phyloP scores from a whole-genome alignment of 2,797 vertebrate species.

The Amphiprion clarkii region DNA sequence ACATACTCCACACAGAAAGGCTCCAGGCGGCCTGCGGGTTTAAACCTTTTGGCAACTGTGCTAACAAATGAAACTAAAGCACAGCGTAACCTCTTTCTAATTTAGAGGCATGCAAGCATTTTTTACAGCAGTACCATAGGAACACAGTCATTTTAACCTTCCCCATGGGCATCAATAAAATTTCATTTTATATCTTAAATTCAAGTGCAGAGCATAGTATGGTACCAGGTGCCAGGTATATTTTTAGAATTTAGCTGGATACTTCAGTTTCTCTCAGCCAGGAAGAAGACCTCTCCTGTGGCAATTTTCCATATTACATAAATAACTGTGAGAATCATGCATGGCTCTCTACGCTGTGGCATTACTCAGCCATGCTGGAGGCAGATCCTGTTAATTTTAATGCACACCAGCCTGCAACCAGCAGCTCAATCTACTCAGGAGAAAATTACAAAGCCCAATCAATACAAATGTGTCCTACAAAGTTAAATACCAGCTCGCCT shows the following conservation, averaged over 20 bases:
- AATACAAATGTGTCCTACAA: conserved; percentile 78
- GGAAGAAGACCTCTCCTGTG: conserved; percentile 31
- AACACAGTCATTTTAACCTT: conserved; percentile 27
- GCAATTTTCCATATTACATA: conserved; percentile 37
- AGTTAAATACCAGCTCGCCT: conserved; percentile 74
- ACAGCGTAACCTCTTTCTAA: background rate
- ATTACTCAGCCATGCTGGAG: conserved; percentile 56
- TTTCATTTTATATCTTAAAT: conserved; percentile 17
- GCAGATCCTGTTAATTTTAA: conserved; percentile 67
- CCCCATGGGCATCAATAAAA: conserved; percentile 3
- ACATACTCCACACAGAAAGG: background rate
- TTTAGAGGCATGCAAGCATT: background rate
- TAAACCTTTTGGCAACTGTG: background rate
- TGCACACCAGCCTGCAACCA: conserved; percentile 58
- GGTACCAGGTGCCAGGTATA: conserved; percentile 5
- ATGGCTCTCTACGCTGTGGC: conserved; percentile 21
- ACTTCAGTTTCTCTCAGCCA: background rate
- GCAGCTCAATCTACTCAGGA: conserved; percentile 71
- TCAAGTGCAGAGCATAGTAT: background rate
- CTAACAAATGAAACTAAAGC: conserved; percentile 8
- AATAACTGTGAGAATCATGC: conserved; percentile 37
- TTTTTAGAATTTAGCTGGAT: conserved; percentile 34
- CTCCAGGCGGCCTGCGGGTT: background rate
- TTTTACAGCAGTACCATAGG: background rate
- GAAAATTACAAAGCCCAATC: conserved; percentile 80